A percentile compares a stretch with the other conserved stretches of the same genome.
Evolutionary conservation across 2,113 vertebrate species (phyloP).

Genomic region (Elgaria multicarinata): DNA sequence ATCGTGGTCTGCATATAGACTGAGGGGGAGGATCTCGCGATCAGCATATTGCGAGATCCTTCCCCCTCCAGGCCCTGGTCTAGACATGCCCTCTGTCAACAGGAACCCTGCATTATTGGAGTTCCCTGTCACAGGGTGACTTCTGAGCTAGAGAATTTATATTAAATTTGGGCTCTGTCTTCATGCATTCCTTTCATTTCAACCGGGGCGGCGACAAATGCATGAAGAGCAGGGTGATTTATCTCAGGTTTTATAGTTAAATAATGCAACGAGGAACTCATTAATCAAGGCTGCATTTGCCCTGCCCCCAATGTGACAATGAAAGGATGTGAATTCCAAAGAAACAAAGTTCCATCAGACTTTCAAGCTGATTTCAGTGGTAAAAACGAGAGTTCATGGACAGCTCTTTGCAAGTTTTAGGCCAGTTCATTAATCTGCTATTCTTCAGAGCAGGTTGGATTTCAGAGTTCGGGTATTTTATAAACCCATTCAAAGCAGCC

Average conservation of each 20-base stretch:
- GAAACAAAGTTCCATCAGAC: background rate
- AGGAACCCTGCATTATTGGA: background rate
- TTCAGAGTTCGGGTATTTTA: conserved; percentile 35
- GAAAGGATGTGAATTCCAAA: background rate
- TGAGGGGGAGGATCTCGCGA: too few relatives aligned
- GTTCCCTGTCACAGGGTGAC: too few relatives aligned
- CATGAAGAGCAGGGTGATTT: background rate
- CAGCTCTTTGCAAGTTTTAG: background rate
- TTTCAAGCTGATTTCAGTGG: background rate
- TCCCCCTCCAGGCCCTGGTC: too few relatives aligned
- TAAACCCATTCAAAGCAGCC: conserved; percentile 47
- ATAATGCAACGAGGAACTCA: background rate
- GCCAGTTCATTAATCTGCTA: conserved; percentile 27
- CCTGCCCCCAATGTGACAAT: background rate
- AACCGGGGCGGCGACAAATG: accelerated
- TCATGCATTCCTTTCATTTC: background rate
- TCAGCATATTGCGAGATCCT: too few relatives aligned
- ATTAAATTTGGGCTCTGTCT: conserved; percentile 1
- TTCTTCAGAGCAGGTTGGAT: conserved; percentile 42
- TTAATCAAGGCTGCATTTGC: background rate
- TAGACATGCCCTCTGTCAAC: too few relatives aligned
- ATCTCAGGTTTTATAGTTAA: background rate
- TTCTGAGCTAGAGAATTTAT: too few relatives aligned
- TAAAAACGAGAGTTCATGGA: background rate
- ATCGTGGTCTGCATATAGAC: too few relatives aligned